A percentile compares a stretch with the other conserved stretches of the same genome.
Evolutionary conservation across 2,797 vertebrate genomes (phyloP).

Genomic region (Ispidina lecontei): DNA sequence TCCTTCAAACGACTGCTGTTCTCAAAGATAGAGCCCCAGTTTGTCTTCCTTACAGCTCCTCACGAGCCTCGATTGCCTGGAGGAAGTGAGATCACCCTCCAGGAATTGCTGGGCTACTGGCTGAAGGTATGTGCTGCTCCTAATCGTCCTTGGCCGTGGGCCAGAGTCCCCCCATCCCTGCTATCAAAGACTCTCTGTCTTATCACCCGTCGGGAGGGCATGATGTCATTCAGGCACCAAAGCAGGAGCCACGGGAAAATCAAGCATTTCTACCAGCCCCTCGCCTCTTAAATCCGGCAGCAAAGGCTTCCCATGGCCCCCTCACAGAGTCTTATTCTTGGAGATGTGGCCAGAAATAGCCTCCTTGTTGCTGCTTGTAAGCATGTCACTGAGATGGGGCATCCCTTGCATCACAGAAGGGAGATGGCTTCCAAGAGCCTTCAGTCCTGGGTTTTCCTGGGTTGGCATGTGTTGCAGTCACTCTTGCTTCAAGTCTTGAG

Average conservation of each 20-base stretch:
- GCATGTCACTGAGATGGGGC: neutral
- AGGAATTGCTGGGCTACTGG: neutral
- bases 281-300: accelerated
- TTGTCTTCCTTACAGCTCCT: neutral
- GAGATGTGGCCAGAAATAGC: neutral
- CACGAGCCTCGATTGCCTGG: neutral
- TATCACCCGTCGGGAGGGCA: neutral
- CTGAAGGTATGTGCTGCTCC: neutral
- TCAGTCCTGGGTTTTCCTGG: neutral
- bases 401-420: neutral
- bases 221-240: slow-evolving; percentile 2
- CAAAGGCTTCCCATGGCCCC: neutral
- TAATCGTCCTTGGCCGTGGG: neutral
- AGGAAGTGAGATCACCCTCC: slow-evolving; percentile 49
- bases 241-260: neutral
- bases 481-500: neutral
- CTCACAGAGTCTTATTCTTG: neutral
- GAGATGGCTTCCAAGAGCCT: neutral
- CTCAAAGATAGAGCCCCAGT: neutral
- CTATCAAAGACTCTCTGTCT: slow-evolving; percentile 53
- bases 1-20: neutral
- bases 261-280: accelerated
- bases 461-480: accelerated
- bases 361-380: neutral
- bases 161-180: neutral